Evolutionary conservation across 2,888 invertebrate genomes (phyloP), one percentile per base, ranked within the genome.

Genomic region (Xanthostigma xanthostigma): DNA sequence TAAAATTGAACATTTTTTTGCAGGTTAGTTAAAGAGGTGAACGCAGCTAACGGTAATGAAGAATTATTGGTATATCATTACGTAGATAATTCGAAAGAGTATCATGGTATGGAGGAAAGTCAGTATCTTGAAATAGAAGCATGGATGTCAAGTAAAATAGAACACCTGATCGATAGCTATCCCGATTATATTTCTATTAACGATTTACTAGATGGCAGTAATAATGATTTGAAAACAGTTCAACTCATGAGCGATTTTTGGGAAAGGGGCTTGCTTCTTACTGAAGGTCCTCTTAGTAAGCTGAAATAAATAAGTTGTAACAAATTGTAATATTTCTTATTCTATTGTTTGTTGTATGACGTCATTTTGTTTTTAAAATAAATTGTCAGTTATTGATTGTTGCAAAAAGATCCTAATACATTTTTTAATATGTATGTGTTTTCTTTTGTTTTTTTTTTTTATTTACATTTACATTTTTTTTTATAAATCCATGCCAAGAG

Each of bases 81-180:
- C 54, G 71, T 81, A 41, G 90, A 93, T 60, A 96, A 96, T 66
- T 82, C 86, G 0, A 73, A 84, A 53, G 81, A 86, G 57, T 93
- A 91, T 62, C 89, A 90, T 61, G 88, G 82, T 36, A 80, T 78
- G 61, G 90, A 91, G 36, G 72, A 77, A 2, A 6, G 12, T 13
- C 83, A 84, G 57, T 81, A 73, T 61, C 64, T 95, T 51, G 88
- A 88, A 62, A 75, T 95, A 51, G 76, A 80, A 10, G 69, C 74
- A 2, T 73, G 76, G 1, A 69, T 80, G 53, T 80, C 84, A 1
- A 77, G 79, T 2, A 83, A 79, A 0, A 70, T 94, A 11, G 79
- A 83, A 59, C 71, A 71, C 48, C 69, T 95, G 36, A 78, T 91
- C 48, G 71, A 70, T 36, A 62, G 72, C 0, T 95, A 89, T 69